Percentiles rank a stretch among this genome's conserved stretches.
These are phyloP conservation scores for Oxystoma pomonae DNA, from an alignment of 2,888 invertebrate species.

Conservation along the genomic window DNA sequence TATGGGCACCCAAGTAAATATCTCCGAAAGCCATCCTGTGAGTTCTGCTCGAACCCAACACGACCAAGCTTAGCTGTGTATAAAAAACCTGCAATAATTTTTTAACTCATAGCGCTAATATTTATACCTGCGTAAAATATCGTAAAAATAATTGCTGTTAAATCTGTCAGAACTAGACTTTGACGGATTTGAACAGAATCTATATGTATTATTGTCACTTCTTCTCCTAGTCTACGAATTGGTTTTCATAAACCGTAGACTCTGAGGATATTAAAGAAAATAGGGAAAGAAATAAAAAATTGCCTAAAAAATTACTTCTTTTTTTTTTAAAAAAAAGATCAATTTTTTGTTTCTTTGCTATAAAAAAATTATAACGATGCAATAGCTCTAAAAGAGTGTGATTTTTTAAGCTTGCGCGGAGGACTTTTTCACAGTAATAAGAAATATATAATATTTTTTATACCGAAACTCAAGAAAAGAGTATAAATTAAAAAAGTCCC, in stretches of 20 bases:
- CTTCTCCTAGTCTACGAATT: background rate
- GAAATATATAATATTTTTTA: background rate
- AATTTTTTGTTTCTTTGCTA: background rate
- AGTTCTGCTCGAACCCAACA: background rate
- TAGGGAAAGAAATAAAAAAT: background rate
- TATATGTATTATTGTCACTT: background rate
- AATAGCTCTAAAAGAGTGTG: background rate
- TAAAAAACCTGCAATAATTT: constrained; percentile 8
- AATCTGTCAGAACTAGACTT: background rate
- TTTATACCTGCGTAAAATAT: constrained; percentile 18
- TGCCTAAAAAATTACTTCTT: background rate
- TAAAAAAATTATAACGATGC: background rate
- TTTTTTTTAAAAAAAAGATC: background rate
- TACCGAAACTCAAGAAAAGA: background rate
- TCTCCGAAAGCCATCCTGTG: no score
- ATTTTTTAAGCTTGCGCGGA: constrained; percentile 22
- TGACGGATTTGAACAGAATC: background rate
- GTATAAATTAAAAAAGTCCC: background rate
- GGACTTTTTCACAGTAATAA: constrained; percentile 12
- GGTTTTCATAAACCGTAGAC: background rate
- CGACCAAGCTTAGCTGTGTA: constrained; percentile 15
- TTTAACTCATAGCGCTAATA: constrained; percentile 19
- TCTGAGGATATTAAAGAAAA: background rate
- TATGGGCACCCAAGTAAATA: no score
- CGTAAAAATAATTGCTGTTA: background rate